Base-by-base conservation (phyloP, 2,888 invertebrate species). In the Meloe dianella region DNA sequence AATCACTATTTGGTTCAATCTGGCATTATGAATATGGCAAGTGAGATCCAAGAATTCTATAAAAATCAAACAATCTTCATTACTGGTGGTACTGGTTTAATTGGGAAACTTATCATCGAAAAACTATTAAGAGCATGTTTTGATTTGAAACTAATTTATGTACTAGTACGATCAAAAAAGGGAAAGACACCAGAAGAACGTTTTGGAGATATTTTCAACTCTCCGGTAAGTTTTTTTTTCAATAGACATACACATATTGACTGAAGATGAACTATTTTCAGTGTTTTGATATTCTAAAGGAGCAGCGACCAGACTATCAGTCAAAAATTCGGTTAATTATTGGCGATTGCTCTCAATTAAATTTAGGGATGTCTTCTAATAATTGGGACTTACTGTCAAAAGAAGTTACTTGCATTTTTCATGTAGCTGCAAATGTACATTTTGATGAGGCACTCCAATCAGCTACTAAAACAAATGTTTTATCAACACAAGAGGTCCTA, bases 51-150 rank as follows among this genome's bases (percentile, higher is more conserved):
- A 24, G 51, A 51, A 51, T 51, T 51, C 9, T 51, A 51, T 51
- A 51, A 51, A 51, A 51, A 51, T 22, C 51, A 51, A 51, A 51
- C 51, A 14, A 51, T 51, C 14, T 51, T 51, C 24, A 24, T 51
- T 22, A 51, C 51, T 10, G 51, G 51, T 6, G 51, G 51, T 12
- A 51, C 51, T 5, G 51, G 51, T 12, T 12, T 51, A 12, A 51
- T 51, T 51, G 51, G 51, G 12, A 51, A 51, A 51, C 51, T 51
- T 51, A 51, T 51, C 2, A 10, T 51, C 24, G 51, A 51, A 22
- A 51, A 51, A 51, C 51, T 51, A 12, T 51, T 51, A 6, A 24
- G 51, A 24, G 22, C 22, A 24, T 51, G 51, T 51, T 51, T 24
- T 24, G 51, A 51, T 51, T 51, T 51, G 12, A 51, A 22, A 51